Evolutionary conservation across 2,113 vertebrate species (phyloP).

Genomic region (Herpetotheres cachinnans): DNA sequence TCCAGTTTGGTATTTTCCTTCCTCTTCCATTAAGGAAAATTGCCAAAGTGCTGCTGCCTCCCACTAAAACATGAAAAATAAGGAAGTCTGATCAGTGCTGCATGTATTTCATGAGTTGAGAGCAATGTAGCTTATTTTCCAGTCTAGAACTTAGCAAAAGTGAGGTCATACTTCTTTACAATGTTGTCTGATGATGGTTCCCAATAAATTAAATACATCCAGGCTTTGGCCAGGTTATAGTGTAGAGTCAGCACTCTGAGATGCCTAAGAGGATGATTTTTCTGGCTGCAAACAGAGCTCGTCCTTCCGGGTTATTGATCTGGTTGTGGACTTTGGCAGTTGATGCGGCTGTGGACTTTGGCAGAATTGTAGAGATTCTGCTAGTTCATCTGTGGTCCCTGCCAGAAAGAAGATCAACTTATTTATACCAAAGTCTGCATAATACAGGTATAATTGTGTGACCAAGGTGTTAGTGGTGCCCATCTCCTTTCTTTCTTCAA

Average conservation of each 20-base stretch:
- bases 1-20: not conserved
- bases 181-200: not conserved
- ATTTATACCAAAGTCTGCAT: not conserved
- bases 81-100: not conserved
- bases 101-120: not conserved
- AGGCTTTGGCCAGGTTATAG: not conserved
- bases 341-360: not conserved
- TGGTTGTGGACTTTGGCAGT: not conserved
- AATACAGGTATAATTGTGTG: not conserved
- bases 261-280: not conserved
- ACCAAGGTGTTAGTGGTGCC: not conserved
- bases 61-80: not conserved
- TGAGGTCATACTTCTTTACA: not conserved
- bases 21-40: constrained; percentile 2
- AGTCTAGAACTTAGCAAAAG: not conserved
- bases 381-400: not conserved
- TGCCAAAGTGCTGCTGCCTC: not conserved
- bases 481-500: not conserved
- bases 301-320: not conserved
- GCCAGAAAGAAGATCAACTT: not conserved
- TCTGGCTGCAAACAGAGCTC: not conserved
- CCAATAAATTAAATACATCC: not conserved
- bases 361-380: not conserved
- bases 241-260: not conserved
- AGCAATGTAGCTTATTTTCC: not conserved